Base-by-base conservation (phyloP, 37 sponge, comb jelly and placozoan species). In the Cliona cf. orientalis region DNA sequence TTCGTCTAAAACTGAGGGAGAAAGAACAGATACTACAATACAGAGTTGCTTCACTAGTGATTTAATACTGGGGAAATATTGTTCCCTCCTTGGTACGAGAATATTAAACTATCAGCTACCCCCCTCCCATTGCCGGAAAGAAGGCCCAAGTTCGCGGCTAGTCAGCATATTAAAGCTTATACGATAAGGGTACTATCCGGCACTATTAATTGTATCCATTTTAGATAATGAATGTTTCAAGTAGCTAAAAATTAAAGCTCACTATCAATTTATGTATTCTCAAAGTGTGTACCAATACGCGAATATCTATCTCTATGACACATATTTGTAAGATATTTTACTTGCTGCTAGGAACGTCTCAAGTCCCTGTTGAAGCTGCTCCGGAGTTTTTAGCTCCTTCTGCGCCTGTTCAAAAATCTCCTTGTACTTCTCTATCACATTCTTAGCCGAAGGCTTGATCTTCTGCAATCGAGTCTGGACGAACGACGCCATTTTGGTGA, bases 361-460 rank as follows among this genome's bases (percentile, higher is more conserved):
- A 12, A 79, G 11, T 0, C 62, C 84, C 56, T 60, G 69, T 28
- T 66, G 46, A 67, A 84, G 80, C 29, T 69, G 62, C 22, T 26
- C 69, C 3, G 75, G 37, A 2, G 28, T 35, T 5, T 63, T 79
- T 1, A 42, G 19, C 60, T 72, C 63, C 19, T 2, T 46, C 44
- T 85, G 40, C 14, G 49, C 37, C 36, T 68, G 38, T 12, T 78
- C 85, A 28, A 90, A 67, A 5, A 85, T 70, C 25, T 84, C 91
- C 38, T 59, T 40, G 66, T 90, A 90, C 80, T 85, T 90, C n/a
- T 90, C 91, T 22, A 66, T 80, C 37, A 64, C 75, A 43, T 85
- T 84, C 37, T 80, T 83, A 5, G 69, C 70, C 23, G 81, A 39
- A 22, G 72, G 71, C 49, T 87, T 87, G 28, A 87, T 12, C 17